Evolutionary conservation across 2,113 vertebrate species (phyloP).

Genomic region (Struthidea cinerea): DNA sequence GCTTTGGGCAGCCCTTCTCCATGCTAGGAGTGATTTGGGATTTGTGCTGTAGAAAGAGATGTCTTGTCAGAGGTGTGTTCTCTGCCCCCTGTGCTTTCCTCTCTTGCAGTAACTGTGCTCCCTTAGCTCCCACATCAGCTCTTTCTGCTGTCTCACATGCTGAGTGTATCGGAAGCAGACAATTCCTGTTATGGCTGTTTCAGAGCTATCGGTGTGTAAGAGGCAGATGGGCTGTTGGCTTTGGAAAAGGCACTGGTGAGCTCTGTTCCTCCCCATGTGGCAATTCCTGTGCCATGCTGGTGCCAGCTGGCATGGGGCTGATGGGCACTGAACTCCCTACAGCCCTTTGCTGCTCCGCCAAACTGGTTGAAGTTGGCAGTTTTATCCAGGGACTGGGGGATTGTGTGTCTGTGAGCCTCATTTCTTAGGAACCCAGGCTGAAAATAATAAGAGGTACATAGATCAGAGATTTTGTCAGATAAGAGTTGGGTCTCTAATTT

Average conservation of each 20-base stretch:
- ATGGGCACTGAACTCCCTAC: neutral
- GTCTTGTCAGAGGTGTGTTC: neutral
- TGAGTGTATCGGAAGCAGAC: accelerated
- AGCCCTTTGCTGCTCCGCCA: neutral
- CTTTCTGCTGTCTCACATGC: neutral
- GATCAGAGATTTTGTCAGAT: neutral
- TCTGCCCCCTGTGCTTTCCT: neutral
- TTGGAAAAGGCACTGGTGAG: neutral
- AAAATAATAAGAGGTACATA: neutral
- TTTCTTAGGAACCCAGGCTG: neutral
- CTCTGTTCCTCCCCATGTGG: neutral
- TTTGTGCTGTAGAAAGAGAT: neutral
- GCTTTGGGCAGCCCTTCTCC: neutral
- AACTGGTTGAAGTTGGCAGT: neutral
- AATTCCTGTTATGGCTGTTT: neutral
- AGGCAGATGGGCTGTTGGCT: neutral
- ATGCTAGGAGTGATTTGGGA: neutral
- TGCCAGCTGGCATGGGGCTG: neutral
- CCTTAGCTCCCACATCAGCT: neutral
- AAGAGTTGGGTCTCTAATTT: neutral
- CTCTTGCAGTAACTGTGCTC: neutral
- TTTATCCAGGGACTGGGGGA: neutral
- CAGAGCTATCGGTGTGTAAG: accelerated
- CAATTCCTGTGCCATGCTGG: neutral
- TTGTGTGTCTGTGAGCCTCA: neutral